Conservation (phyloP, 1,140 invertebrate genomes). For the Papilio xuthus region DNA sequence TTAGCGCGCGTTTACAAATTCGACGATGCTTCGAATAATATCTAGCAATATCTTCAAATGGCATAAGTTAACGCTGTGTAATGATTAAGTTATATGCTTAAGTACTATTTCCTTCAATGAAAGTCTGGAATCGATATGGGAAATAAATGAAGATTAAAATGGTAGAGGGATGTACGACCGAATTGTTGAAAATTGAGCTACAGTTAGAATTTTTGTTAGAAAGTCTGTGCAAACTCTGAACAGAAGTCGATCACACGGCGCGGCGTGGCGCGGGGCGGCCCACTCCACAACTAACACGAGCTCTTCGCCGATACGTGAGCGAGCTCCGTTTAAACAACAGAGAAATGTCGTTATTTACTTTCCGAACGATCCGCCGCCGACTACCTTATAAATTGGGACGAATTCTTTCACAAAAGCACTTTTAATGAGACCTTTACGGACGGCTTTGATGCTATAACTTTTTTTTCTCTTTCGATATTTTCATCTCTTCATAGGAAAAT, state of each 20-base stretch:
- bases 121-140: not conserved
- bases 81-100: not conserved
- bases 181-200: slow-evolving; percentile 16
- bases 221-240: slow-evolving; percentile 16
- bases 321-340: slow-evolving; percentile 63
- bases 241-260: slow-evolving; percentile 36
- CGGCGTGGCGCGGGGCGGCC: slow-evolving; percentile 36
- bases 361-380: slow-evolving; percentile 67
- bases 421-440: slow-evolving; percentile 77
- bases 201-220: slow-evolving; percentile 6
- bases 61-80: not conserved
- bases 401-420: slow-evolving; percentile 76
- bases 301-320: slow-evolving; percentile 38
- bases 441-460: slow-evolving; percentile 77
- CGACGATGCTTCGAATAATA: slow-evolving; percentile 1
- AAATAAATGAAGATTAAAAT: not conserved
- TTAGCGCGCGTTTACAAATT: not conserved
- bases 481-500: slow-evolving; percentile 70
- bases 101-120: not conserved
- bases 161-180: not conserved
- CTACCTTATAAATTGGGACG: slow-evolving; percentile 74
- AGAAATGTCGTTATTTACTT: slow-evolving; percentile 71
- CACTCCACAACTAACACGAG: slow-evolving; percentile 45
- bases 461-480: slow-evolving; percentile 69
- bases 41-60: slow-evolving; percentile 41